phyloP scores from a whole-genome alignment of 2,888 invertebrate genomes.

The Alloscopus bannaensis region DNA sequence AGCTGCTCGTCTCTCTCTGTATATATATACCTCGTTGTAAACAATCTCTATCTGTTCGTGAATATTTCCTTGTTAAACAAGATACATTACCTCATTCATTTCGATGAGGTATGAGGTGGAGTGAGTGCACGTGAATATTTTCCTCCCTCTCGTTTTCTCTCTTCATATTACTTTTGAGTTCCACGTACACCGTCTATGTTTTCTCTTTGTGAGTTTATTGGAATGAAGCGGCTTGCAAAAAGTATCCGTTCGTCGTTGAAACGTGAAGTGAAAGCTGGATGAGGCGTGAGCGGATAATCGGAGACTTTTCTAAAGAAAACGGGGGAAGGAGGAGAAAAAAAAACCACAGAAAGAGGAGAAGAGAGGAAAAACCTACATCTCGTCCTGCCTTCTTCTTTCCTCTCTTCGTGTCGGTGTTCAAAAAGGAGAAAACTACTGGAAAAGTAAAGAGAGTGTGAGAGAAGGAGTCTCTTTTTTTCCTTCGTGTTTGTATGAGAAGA shows the following conservation, averaged over 20 bases:
- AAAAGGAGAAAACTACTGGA: constrained; percentile 19
- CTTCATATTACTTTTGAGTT: background rate
- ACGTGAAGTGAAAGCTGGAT: constrained; percentile 67
- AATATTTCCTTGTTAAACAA: background rate
- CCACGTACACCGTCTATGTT: background rate
- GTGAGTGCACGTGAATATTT: background rate
- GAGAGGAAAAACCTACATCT: constrained; percentile 21
- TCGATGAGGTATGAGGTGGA: background rate
- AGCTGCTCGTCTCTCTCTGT: no score
- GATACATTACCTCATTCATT: constrained; percentile 15
- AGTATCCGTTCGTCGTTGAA: constrained; percentile 45
- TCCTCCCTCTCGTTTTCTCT: background rate
- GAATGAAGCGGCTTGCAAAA: constrained; percentile 48
- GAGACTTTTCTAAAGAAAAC: constrained; percentile 28
- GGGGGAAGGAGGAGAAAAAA: constrained; percentile 1
- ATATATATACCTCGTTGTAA: no score
- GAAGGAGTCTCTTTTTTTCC: no score
- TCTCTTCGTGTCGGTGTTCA: background rate
- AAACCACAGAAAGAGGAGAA: constrained; percentile 21
- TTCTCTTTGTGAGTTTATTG: constrained; percentile 26
- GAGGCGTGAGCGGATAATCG: constrained; percentile 61
- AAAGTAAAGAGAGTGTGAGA: no score
- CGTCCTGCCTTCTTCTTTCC: background rate
- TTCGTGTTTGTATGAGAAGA: no score
- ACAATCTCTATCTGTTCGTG: no score